Evolutionary conservation across 2,113 vertebrate genomes (phyloP).

Genomic region (Atractosteus spatula): DNA sequence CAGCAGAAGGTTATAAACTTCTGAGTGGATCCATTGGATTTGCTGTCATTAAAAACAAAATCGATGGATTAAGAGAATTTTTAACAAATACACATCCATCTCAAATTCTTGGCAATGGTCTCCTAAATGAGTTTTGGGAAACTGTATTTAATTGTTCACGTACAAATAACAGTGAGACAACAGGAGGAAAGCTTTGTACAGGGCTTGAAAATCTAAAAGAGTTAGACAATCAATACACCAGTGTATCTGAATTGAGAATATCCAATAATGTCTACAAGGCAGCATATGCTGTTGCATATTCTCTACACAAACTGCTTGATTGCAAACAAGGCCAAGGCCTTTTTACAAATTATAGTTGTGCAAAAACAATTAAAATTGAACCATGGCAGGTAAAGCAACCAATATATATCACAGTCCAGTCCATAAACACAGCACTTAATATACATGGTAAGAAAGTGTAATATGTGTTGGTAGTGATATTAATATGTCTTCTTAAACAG

Average conservation of each 20-base stretch:
- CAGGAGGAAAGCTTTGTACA: constrained; percentile 25
- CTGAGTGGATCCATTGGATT: too few relatives aligned
- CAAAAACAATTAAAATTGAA: constrained; percentile 33
- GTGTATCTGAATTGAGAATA: constrained; percentile 57
- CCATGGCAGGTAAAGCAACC: constrained; percentile 50
- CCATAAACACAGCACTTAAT: too few relatives aligned
- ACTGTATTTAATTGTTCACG: not conserved
- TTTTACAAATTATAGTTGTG: constrained; percentile 35
- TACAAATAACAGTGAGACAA: not conserved
- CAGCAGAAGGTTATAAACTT: too few relatives aligned
- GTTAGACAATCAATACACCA: constrained; percentile 42
- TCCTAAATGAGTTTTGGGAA: constrained; percentile 19
- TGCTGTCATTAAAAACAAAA: too few relatives aligned
- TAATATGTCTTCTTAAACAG: too few relatives aligned
- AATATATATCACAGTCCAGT: too few relatives aligned
- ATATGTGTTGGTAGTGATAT: too few relatives aligned
- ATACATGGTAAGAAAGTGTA: too few relatives aligned
- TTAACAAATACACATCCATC: too few relatives aligned
- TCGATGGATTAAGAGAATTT: too few relatives aligned
- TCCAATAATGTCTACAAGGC: constrained; percentile 62
- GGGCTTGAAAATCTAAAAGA: constrained; percentile 40
- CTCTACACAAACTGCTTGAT: constrained; percentile 43
- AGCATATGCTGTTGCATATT: constrained; percentile 57
- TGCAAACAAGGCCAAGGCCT: constrained; percentile 40
- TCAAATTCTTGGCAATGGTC: not conserved